Conservation (phyloP, 1,140 invertebrate species). For the Aphaenogaster floridana region DNA sequence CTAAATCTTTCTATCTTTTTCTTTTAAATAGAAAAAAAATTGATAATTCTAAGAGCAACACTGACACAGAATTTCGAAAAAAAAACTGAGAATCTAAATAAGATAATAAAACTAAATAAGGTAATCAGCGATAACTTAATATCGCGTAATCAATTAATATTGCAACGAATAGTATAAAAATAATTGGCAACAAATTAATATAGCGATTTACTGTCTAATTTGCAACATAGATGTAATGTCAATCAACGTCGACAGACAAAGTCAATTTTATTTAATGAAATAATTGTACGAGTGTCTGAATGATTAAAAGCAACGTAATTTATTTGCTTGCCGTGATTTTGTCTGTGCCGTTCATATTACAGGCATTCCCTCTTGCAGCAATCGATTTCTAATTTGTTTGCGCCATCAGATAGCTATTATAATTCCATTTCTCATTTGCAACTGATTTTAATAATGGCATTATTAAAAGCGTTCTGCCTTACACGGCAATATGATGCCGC, state of each 20-base stretch:
- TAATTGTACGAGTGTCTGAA: background rate
- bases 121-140: background rate
- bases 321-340: background rate
- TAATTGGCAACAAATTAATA: constrained; percentile 12
- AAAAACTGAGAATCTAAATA: background rate
- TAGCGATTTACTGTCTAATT: background rate
- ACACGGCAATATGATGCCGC: background rate
- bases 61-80: background rate
- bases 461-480: constrained; percentile 31
- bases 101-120: background rate
- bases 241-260: background rate
- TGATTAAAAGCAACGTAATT: constrained; percentile 35
- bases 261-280: constrained; percentile 5
- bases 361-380: background rate
- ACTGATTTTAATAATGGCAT: constrained; percentile 53
- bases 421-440: constrained; percentile 47
- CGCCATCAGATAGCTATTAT: constrained; percentile 19
- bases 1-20: background rate
- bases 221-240: background rate
- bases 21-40: background rate
- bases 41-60: background rate
- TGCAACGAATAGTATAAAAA: background rate
- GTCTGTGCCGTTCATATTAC: background rate
- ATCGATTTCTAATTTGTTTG: constrained; percentile 59
- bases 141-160: constrained; percentile 26